Evolutionary conservation across 2,113 vertebrate species (phyloP).

Genomic region (Hippotragus niger): DNA sequence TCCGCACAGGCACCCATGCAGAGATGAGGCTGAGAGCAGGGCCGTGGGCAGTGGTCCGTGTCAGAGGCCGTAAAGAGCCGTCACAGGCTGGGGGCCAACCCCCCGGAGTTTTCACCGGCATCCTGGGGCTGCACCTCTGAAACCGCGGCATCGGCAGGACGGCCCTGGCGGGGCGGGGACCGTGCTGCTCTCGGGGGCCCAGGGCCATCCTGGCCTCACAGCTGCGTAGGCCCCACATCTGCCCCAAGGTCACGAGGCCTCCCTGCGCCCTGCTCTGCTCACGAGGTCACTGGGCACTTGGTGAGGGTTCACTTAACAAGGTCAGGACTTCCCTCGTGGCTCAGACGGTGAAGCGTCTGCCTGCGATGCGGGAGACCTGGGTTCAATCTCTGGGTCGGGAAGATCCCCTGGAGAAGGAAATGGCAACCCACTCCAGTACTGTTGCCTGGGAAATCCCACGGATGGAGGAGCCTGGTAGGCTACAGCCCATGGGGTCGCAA

Average conservation of each 20-base stretch:
- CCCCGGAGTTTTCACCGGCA: fast-evolving
- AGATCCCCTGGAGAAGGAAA: background rate
- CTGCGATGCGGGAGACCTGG: background rate
- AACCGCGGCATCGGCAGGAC: fast-evolving
- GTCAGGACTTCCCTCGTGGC: background rate
- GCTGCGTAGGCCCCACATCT: too few species aligned
- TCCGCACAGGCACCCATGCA: fast-evolving
- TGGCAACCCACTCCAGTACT: background rate
- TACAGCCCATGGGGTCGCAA: background rate
- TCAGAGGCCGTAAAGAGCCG: background rate
- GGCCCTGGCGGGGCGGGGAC: background rate
- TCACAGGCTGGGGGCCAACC: background rate
- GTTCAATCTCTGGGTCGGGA: background rate
- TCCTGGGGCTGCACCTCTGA: background rate
- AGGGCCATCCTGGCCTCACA: fast-evolving
- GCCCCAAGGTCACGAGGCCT: fast-evolving
- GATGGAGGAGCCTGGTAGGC: background rate
- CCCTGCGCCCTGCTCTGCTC: background rate
- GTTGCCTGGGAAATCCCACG: background rate
- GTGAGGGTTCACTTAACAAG: fast-evolving
- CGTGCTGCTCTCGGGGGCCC: too few species aligned
- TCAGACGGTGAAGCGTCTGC: background rate
- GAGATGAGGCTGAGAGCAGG: background rate
- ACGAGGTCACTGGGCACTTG: background rate
- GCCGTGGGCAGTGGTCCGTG: fast-evolving